These are phyloP conservation scores for Eupithecia dodoneata DNA, from an alignment of 2,888 invertebrate genomes.

Conservation along the genomic window DNA sequence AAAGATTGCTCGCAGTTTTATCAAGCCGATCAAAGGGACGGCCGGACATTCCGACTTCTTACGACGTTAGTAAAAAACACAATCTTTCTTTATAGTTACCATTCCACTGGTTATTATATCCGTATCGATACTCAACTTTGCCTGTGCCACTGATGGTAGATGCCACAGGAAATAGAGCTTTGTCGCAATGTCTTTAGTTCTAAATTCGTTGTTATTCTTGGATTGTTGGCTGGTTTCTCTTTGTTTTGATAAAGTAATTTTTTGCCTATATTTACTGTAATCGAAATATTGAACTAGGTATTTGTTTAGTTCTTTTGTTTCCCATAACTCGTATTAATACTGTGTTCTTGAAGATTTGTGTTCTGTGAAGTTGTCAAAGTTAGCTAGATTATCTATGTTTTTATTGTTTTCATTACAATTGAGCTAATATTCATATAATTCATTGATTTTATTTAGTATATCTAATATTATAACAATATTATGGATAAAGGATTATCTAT, in stretches of 20 bases:
- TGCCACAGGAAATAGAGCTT: conserved; percentile 14
- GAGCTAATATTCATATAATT: no score
- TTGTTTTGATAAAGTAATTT: neutral
- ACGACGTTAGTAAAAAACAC: conserved; percentile 84
- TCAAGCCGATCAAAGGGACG: conserved; percentile 83
- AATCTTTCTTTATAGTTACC: conserved; percentile 84
- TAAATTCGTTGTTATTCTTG: neutral
- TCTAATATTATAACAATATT: no score
- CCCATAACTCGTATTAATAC: neutral
- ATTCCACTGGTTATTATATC: conserved; percentile 83
- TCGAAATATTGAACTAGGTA: neutral
- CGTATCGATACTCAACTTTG: conserved; percentile 72
- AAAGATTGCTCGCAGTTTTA: conserved; percentile 78
- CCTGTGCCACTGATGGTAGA: conserved; percentile 19
- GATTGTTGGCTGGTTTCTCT: neutral
- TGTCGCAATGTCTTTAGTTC: neutral
- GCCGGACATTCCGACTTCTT: conserved; percentile 82
- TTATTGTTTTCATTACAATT: no score
- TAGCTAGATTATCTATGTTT: no score
- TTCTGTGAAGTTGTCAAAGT: neutral
- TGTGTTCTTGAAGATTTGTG: neutral
- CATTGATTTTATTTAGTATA: no score
- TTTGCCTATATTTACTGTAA: neutral
- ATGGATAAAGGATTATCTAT: no score
- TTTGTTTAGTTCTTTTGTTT: neutral